Percentiles rank a stretch among this genome's conserved stretches.
phyloP scores from a whole-genome alignment of 1,140 invertebrate genomes.

The Aethina tumida region DNA sequence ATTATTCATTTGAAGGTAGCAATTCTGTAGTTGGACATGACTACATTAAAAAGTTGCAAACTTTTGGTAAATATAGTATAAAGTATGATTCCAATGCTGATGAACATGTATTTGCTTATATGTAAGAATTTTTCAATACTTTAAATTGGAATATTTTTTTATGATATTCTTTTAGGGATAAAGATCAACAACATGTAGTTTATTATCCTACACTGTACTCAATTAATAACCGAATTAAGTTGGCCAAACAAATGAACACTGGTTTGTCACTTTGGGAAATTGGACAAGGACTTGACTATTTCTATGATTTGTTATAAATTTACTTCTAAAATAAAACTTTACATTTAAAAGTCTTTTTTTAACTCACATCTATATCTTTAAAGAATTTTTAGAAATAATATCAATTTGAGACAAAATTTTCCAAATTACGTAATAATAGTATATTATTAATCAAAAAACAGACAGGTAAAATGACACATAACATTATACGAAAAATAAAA shows the following conservation, averaged over 20 bases:
- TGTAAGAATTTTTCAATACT: constrained; percentile 45
- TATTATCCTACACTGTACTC: constrained; percentile 87
- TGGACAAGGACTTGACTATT: constrained; percentile 90
- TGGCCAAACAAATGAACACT: constrained; percentile 67
- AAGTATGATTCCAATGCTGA: constrained; percentile 65
- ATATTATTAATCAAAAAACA: too few relatives aligned
- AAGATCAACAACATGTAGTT: constrained; percentile 49
- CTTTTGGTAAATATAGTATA: constrained; percentile 56
- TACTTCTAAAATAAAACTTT: constrained; percentile 9
- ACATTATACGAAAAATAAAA: too few relatives aligned
- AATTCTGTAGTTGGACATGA: constrained; percentile 69
- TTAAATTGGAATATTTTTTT: constrained; percentile 6
- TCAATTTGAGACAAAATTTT: too few relatives aligned
- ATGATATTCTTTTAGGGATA: constrained; percentile 26
- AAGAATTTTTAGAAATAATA: too few relatives aligned
- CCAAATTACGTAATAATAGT: too few relatives aligned
- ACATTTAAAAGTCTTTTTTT: constrained; percentile 3
- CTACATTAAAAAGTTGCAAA: constrained; percentile 60
- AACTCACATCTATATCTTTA: too few relatives aligned
- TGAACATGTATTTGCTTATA: constrained; percentile 81
- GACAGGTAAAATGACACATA: too few relatives aligned
- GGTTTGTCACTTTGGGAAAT: constrained; percentile 92
- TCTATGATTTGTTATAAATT: constrained; percentile 81
- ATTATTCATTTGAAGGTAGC: constrained; percentile 66
- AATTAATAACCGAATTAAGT: constrained; percentile 65